Base-by-base conservation (phyloP, 1,140 invertebrate genomes). In the Agrilus planipennis region DNA sequence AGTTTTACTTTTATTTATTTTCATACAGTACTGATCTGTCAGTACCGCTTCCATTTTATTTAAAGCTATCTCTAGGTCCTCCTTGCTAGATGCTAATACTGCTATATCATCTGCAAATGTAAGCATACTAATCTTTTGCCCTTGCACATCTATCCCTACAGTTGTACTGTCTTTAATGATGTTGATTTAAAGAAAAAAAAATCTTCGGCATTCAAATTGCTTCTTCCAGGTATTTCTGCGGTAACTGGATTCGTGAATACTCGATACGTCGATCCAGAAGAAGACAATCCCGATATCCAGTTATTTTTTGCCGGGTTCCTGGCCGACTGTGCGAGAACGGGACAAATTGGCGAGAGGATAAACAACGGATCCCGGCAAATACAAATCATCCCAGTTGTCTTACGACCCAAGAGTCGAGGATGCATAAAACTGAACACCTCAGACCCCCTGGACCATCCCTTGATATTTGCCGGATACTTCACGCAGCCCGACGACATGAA, bases 271-370 rank as follows among this genome's bases (percentile, higher is more conserved):
- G 75, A 89, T 51, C 70, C 75, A 0, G 64, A 64, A 0, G 75
- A 79, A 1, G 84, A 90, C 54, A 73, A 80, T 54, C 88, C 88
- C 0, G 89, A 92, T 54, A 62, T 90, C 0, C 87, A 92, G 55
- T 70, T 83, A 22, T 89, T 89, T 64, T 90, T 89, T 54, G 77
- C 84, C 5, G 84, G 84, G 0, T 87, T 84, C 53, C 61, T 86
- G 28, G 84, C 84, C 0, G 79, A 84, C 52, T 88, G 84, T 50
- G 81, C 83, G 4, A 75, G 77, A 53, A 87, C 83, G 0, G 84
- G 84, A n/a, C 83, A 84, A 72, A 81, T 86, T 4, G 82, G 83
- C 0, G 83, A 85, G 54, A 65, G 72, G 25, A 65, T 77, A 2
- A 73, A 73, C 27, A 74, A 77, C 44, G 71, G 68, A n/a, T 69